Evolutionary conservation across 2,888 invertebrate genomes (phyloP), one percentile per base, ranked within the genome.

Genomic region (Toxonevra muliebris): DNA sequence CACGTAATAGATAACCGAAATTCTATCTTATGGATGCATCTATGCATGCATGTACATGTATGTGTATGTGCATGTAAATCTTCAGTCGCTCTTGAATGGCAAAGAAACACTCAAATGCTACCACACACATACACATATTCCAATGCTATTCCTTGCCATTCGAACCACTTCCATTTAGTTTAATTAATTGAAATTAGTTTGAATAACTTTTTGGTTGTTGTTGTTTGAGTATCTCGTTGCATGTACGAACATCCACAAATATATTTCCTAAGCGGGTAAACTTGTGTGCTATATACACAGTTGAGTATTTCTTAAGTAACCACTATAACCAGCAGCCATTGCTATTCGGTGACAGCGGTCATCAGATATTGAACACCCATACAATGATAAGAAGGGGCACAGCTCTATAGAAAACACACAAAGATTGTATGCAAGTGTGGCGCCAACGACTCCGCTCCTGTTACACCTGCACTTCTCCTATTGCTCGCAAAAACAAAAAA

Each of bases 141-240:
- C 42, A 58, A 65, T 48, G 8, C 48, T 15, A 48, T 48, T 48
- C 48, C 5, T 15, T 10, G 48, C 48, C 11, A 15, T 48, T 48
- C 48, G 15, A 48, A 58, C 71, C 69, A 71, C 68, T 72, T 73
- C 70, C 70, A 72, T 71, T 72, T 71, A 73, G 69, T 73, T 72
- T 73, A 75, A 75, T 75, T 75, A 75, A 75, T 73, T 73, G 70
- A 73, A 73, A 73, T 73, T 75, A 70, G 72, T 72, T 74, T 74
- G 68, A 70, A 71, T 66, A 73, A 70, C 61, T 70, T 72, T 72
- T 68, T 65, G 69, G 69, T 66, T 71, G 68, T 62, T 58, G 30
- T 30, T 30, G 30, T 7, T 30, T 30, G n/a, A n/a, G n/a, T n/a
- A n/a, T n/a, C n/a, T n/a, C n/a, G n/a, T n/a, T n/a, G n/a, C n/a